phyloP scores from a whole-genome alignment of 2,888 invertebrate species.

The Cetonia aurata region DNA sequence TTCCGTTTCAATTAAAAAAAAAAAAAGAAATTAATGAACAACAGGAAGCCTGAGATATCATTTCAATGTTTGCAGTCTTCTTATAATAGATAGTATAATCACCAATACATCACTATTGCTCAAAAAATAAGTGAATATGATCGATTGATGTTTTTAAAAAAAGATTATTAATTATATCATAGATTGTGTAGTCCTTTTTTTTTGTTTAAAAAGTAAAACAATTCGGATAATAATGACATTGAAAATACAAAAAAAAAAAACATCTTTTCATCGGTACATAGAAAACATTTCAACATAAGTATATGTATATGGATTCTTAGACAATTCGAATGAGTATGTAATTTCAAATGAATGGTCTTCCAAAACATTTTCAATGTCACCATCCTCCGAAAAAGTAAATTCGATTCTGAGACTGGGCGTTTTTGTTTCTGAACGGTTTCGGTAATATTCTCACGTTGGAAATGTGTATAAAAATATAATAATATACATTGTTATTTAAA shows the following conservation, averaged over 20 bases:
- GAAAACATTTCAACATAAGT: too few relatives aligned
- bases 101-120: slow-evolving; percentile 40
- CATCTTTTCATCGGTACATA: background rate
- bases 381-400: slow-evolving; percentile 45
- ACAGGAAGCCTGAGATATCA: too few relatives aligned
- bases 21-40: too few relatives aligned
- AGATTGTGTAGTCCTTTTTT: slow-evolving; percentile 27
- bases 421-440: background rate
- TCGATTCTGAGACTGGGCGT: too few relatives aligned
- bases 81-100: too few relatives aligned
- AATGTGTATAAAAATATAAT: background rate
- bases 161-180: slow-evolving; percentile 43
- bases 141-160: slow-evolving; percentile 12
- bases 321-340: slow-evolving; percentile 53
- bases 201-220: background rate
- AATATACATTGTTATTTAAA: slow-evolving; percentile 5
- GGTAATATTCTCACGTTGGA: background rate
- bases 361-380: slow-evolving; percentile 57
- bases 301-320: slow-evolving; percentile 32
- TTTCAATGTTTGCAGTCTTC: too few relatives aligned
- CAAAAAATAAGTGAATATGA: slow-evolving; percentile 38
- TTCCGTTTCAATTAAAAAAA: background rate
- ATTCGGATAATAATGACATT: slow-evolving; percentile 6
- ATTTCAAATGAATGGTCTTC: slow-evolving; percentile 61
- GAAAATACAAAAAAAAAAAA: slow-evolving; percentile 21